phyloP scores from a whole-genome alignment of 2,888 invertebrate genomes.

The Geophilus truncorum region DNA sequence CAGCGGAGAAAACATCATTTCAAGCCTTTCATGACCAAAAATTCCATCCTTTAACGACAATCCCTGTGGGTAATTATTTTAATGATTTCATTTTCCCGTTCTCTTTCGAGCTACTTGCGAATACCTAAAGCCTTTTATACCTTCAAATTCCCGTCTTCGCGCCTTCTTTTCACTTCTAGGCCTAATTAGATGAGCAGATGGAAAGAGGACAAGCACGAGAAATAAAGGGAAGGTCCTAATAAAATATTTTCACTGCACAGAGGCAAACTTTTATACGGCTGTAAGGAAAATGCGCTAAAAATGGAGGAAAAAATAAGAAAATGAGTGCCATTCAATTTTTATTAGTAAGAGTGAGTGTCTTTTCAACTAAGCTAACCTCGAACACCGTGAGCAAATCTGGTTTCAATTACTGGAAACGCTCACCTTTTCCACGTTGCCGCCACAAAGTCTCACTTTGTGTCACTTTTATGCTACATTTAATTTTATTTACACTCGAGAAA shows the following conservation, averaged over 20 bases:
- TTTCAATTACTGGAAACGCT: background rate
- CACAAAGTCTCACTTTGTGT: background rate
- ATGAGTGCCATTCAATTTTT: background rate
- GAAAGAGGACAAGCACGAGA: background rate
- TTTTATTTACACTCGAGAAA: background rate
- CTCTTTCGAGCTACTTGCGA: constrained; percentile 2
- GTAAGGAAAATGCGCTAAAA: too few relatives aligned
- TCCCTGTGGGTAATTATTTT: constrained; percentile 25
- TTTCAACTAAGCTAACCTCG: background rate
- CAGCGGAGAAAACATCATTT: constrained; percentile 14
- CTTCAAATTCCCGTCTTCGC: background rate
- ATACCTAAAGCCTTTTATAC: constrained; percentile 25
- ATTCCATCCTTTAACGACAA: constrained; percentile 11
- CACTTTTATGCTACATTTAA: background rate
- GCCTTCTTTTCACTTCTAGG: constrained; percentile 14
- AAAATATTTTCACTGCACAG: background rate
- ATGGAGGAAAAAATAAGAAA: background rate
- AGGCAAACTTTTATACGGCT: constrained; percentile 1
- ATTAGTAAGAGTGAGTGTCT: background rate
- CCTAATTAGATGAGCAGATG: constrained; percentile 21
- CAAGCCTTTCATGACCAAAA: background rate
- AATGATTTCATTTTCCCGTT: constrained; percentile 17
- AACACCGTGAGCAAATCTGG: background rate
- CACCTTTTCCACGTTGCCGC: background rate
- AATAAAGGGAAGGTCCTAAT: background rate